phyloP scores from a whole-genome alignment of 2,113 vertebrate genomes.

The Centropus unirufus region DNA sequence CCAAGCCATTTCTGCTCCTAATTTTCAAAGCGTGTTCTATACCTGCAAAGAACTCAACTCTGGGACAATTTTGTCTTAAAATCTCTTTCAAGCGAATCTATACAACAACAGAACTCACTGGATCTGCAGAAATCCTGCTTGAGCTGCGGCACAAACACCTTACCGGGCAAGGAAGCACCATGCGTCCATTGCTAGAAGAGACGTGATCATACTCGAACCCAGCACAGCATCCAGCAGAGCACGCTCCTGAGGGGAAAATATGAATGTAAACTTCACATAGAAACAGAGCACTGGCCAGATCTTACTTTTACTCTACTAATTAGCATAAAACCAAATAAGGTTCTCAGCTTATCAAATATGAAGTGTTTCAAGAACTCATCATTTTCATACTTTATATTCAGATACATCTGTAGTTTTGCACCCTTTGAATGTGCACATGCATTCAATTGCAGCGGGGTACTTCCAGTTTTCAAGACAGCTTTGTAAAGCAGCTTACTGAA shows the following conservation, averaged over 20 bases:
- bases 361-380: not conserved
- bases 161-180: constrained; percentile 97
- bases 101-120: not conserved
- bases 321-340: not conserved
- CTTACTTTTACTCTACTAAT: not conserved
- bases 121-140: not conserved
- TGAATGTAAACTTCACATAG: not conserved
- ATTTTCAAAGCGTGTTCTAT: not conserved
- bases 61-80: not conserved
- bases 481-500: not conserved
- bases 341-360: not conserved
- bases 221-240: constrained; percentile 85
- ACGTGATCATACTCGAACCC: constrained; percentile 81
- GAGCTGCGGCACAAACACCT: not conserved
- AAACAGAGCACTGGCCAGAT: not conserved
- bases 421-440: not conserved
- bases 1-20: not conserved
- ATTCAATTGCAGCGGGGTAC: not conserved
- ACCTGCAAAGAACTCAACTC: not conserved
- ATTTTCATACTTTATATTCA: not conserved
- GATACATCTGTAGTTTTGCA: not conserved
- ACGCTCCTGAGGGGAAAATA: constrained; percentile 78
- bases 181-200: constrained; percentile 86
- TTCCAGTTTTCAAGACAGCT: not conserved
- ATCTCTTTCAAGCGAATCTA: not conserved